These are phyloP conservation scores for Ophonus ardosiacus DNA, from an alignment of 2,888 invertebrate genomes.

Conservation along the genomic window DNA sequence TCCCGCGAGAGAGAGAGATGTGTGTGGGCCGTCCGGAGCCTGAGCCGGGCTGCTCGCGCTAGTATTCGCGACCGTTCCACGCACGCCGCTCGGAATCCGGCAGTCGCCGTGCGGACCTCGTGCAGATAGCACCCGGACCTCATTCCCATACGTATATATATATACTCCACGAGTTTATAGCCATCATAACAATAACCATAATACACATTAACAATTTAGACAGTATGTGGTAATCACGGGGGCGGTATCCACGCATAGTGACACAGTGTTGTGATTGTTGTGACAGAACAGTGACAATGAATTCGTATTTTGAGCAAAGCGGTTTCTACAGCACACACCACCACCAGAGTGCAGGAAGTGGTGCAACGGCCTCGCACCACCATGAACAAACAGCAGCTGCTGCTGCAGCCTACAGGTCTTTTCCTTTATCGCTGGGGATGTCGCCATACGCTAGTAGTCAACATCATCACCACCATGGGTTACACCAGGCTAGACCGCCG, in stretches of 20 bases:
- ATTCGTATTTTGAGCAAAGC: constrained; percentile 97
- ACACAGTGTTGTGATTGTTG: background rate
- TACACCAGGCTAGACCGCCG: constrained; percentile 87
- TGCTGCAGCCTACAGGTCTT: constrained; percentile 87
- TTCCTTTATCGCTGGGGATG: constrained; percentile 91
- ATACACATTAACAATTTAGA: constrained; percentile 70
- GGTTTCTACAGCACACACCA: constrained; percentile 96
- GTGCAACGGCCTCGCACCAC: constrained; percentile 80
- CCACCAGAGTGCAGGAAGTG: constrained; percentile 85
- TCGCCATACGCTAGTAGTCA: constrained; percentile 87
- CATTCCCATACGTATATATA: constrained; percentile 60
- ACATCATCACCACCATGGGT: constrained; percentile 85
- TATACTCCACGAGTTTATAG: constrained; percentile 61
- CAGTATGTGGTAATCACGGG: constrained; percentile 35
- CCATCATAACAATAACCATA: constrained; percentile 75
- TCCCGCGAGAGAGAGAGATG: constrained; percentile 70
- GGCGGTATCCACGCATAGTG: constrained; percentile 70
- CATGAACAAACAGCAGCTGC: constrained; percentile 86
- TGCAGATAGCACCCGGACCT: constrained; percentile 59
- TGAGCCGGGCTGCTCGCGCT: constrained; percentile 73
- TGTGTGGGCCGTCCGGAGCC: constrained; percentile 74
- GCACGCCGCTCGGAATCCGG: constrained; percentile 76
- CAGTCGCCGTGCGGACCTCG: constrained; percentile 72
- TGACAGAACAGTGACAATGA: constrained; percentile 79
- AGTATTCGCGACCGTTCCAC: constrained; percentile 80